Conservation (phyloP, 2,113 vertebrate species). For the Seriola quinqueradiata region DNA sequence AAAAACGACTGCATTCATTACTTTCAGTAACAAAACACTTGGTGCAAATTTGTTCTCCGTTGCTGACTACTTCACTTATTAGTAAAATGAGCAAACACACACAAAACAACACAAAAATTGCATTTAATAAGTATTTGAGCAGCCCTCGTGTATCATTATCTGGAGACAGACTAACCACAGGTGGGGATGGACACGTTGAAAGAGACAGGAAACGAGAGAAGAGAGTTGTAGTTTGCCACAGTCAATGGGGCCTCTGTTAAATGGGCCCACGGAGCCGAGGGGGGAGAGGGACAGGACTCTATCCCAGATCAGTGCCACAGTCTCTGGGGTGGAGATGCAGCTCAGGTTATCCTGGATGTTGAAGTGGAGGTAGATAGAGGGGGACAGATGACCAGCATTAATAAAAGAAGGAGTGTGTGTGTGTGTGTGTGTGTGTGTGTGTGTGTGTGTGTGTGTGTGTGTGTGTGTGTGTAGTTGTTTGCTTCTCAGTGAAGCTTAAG, state of each 20-base stretch:
- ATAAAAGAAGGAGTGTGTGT: neutral
- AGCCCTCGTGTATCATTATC: slow-evolving; percentile 43
- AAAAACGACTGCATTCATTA: neutral
- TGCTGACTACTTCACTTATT: slow-evolving; percentile 1
- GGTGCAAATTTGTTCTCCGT: neutral
- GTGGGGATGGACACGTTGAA: slow-evolving; percentile 52
- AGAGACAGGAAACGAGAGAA: slow-evolving; percentile 66
- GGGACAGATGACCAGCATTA: slow-evolving; percentile 19
- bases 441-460: neutral
- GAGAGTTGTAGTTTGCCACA: slow-evolving; percentile 59
- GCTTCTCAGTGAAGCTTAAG: slow-evolving; percentile 13
- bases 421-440: neutral
- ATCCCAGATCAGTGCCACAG: slow-evolving; percentile 13
- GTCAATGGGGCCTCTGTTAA: slow-evolving; percentile 79
- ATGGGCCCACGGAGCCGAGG: neutral
- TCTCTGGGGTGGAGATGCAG: slow-evolving; percentile 24
- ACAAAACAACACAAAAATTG: neutral
- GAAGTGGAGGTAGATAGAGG: slow-evolving; percentile 27
- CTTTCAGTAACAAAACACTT: neutral
- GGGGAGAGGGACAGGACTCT: slow-evolving; percentile 6
- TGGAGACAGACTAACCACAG: slow-evolving; percentile 60
- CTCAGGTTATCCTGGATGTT: slow-evolving; percentile 44
- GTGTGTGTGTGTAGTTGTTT: neutral
- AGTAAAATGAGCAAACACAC: neutral
- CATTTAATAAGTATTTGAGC: slow-evolving; percentile 22